These are phyloP conservation scores for Caenorhabditis macrosperma DNA, from an alignment of 2,888 invertebrate genomes.

Conservation along the genomic window DNA sequence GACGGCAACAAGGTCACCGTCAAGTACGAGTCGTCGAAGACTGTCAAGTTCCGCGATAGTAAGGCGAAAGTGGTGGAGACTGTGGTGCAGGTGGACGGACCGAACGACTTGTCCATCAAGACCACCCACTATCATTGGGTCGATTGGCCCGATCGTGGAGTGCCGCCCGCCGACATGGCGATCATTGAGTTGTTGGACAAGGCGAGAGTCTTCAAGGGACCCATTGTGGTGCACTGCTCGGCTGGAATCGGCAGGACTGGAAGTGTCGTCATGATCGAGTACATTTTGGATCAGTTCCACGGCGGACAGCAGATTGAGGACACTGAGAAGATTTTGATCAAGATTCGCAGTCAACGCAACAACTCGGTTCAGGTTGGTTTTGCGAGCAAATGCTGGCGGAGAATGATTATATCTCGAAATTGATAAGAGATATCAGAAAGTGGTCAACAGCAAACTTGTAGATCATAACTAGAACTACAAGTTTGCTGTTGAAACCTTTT, in stretches of 20 bases:
- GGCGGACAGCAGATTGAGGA: conserved; percentile 48
- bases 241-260: conserved; percentile 66
- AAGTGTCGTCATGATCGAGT: conserved; percentile 61
- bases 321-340: conserved; percentile 51
- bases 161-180: conserved; percentile 55
- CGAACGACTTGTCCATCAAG: conserved; percentile 25
- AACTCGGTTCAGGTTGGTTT: conserved; percentile 58
- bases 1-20: conserved; percentile 17
- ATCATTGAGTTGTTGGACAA: conserved; percentile 50
- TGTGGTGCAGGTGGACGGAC: conserved; percentile 32
- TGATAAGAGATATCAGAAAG: too few relatives aligned
- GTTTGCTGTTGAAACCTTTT: too few relatives aligned
- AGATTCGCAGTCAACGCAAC: conserved; percentile 57
- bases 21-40: conserved; percentile 10
- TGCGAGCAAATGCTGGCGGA: too few relatives aligned
- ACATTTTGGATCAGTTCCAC: conserved; percentile 52
- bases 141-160: conserved; percentile 53
- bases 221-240: conserved; percentile 63
- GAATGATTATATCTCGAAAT: neutral
- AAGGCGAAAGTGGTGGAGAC: conserved; percentile 44
- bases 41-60: conserved; percentile 20
- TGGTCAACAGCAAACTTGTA: too few relatives aligned
- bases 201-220: conserved; percentile 46
- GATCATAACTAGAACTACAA: too few relatives aligned
- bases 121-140: conserved; percentile 58